phyloP scores from a whole-genome alignment of 2,113 vertebrate genomes.

The Halichoerus grypus region DNA sequence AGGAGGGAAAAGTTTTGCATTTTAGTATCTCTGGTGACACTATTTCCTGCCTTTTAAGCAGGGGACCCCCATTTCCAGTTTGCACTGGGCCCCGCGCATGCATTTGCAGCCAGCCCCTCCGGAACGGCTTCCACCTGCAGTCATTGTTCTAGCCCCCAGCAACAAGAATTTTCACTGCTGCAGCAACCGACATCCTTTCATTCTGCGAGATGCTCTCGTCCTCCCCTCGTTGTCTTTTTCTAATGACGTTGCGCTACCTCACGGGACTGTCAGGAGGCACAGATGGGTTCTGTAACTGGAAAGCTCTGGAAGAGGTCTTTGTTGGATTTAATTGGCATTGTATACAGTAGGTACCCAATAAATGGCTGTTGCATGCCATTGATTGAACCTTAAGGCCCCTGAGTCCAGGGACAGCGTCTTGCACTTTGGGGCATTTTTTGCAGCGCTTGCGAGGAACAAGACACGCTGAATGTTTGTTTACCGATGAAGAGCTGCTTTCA shows the following conservation, averaged over 20 bases:
- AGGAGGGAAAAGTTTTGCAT: neutral
- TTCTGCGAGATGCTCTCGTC: fast-evolving
- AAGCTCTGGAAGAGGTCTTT: neutral
- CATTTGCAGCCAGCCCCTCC: neutral
- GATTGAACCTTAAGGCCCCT: neutral
- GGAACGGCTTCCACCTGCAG: too few relatives aligned
- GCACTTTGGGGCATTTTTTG: neutral
- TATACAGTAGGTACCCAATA: neutral
- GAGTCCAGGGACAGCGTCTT: neutral
- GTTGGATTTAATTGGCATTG: neutral
- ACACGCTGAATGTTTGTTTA: neutral
- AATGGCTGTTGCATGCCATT: neutral
- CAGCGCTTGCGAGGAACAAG: neutral
- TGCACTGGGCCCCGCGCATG: too few relatives aligned
- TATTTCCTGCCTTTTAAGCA: neutral
- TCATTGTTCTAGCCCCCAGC: neutral
- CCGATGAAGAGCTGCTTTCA: neutral
- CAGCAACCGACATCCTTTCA: neutral
- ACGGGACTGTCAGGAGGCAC: neutral
- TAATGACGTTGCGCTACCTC: neutral
- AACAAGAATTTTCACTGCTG: neutral
- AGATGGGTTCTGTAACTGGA: neutral
- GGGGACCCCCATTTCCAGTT: neutral
- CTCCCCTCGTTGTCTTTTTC: neutral
- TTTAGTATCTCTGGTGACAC: neutral